phyloP scores from a whole-genome alignment of 2,113 vertebrate species.

The Paralichthys olivaceus region DNA sequence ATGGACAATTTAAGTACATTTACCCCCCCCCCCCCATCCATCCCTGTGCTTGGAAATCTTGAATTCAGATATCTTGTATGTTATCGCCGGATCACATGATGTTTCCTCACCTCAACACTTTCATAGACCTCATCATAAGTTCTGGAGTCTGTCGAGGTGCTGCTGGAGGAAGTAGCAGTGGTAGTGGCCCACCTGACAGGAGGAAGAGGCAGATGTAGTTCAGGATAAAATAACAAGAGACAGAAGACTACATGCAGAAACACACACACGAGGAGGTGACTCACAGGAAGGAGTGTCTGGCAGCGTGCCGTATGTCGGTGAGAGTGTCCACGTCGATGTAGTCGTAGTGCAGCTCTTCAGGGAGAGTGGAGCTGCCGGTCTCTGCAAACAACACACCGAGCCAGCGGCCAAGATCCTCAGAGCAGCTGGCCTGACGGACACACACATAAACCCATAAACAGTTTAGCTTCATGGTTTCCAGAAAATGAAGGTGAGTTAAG shows the following conservation, averaged over 20 bases:
- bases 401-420: conserved; percentile 95
- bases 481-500: conserved; percentile 15
- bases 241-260: not conserved
- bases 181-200: conserved; percentile 88
- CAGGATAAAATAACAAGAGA: conserved; percentile 8
- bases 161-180: conserved; percentile 83
- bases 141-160: conserved; percentile 81
- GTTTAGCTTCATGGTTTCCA: not conserved
- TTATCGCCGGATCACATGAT: no score
- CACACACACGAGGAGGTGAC: conserved; percentile 54
- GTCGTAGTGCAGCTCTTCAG: conserved; percentile 95
- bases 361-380: conserved; percentile 86
- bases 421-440: conserved; percentile 88
- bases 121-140: conserved; percentile 96
- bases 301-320: conserved; percentile 92
- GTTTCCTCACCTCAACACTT: conserved; percentile 86
- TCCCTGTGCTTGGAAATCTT: not conserved
- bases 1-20: not conserved
- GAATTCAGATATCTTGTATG: not conserved
- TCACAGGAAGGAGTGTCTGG: conserved; percentile 97
- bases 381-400: conserved; percentile 94
- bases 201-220: conserved; percentile 16
- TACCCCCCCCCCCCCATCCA: not conserved
- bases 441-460: conserved; percentile 16
- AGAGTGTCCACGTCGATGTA: conserved; percentile 98